Evolutionary conservation across 1,140 invertebrate genomes (phyloP), one percentile per base, ranked within the genome.

Genomic region (Atta texana): DNA sequence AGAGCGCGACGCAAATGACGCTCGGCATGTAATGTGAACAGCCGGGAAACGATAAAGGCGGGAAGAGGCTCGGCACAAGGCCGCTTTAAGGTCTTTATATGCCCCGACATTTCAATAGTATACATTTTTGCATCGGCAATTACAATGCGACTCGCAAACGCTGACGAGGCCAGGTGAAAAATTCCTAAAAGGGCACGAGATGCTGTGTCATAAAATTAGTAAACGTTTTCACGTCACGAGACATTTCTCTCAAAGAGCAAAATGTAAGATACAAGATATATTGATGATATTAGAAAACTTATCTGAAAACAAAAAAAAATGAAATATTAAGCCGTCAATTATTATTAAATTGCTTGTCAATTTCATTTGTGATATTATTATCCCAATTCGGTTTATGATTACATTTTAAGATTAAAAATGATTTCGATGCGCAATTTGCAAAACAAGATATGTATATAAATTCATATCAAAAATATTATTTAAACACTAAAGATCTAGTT

Each of bases 1-100:
- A 49, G 75, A 59, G 28, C 71, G 51, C 75, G 77, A 53, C 57
- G 85, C 82, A 88, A 87, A 81, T 66, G 89, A 88, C 66, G 87
- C 63, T 63, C 71, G 72, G 31, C 68, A 81, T 51, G 63, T 86
- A 88, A 89, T 63, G 84, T 57, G 87, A 51, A 77, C 64, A 69
- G 31, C 21, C 59, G 49, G 24, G 14, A 31, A 31, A 86, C 69
- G 84, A 86, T 87, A 61, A 81, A 87, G 61, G 84, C 78, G 69
- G 51, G 82, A 81, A 86, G 72, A 77, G 68, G 78, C 18, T n/a
- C 77, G 68, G 49, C 51, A 61, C 86, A 78, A 77, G 76, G 51
- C 39, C 61, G 57, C 59, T 87, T 81, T 71, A 18, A 81, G n/a
- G n/a, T 39, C 31, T 81, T 81, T 57, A 34, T 53, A 18, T 12